These are phyloP conservation scores for Rhopalosiphum maidis DNA, from an alignment of 1,140 invertebrate species.

Conservation along the genomic window DNA sequence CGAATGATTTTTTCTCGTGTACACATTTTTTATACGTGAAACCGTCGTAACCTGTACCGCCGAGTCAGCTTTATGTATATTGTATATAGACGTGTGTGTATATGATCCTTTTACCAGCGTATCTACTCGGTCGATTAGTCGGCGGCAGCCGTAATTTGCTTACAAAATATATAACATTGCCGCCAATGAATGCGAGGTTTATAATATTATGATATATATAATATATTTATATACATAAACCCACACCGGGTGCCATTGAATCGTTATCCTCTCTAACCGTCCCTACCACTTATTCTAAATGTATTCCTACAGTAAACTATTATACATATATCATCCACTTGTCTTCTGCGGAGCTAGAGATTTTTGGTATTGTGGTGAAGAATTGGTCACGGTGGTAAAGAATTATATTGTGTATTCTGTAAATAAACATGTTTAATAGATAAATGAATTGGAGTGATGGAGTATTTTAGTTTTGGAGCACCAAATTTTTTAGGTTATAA, in stretches of 20 bases:
- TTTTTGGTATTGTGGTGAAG: background rate
- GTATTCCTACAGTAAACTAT: background rate
- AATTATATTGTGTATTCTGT: background rate
- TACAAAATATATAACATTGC: background rate
- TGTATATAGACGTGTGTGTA: background rate
- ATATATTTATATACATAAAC: background rate
- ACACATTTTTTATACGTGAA: background rate
- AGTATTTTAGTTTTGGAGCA: too few species aligned
- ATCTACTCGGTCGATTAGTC: constrained; percentile 34
- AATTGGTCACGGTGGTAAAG: too few species aligned
- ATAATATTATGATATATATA: background rate
- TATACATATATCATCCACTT: background rate
- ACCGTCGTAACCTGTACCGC: background rate
- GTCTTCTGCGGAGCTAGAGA: background rate
- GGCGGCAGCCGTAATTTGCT: constrained; percentile 4
- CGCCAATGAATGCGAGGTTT: background rate
- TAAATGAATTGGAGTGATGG: too few species aligned
- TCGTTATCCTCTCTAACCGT: background rate
- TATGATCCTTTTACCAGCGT: constrained; percentile 28
- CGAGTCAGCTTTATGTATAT: constrained; percentile 11
- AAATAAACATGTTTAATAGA: background rate
- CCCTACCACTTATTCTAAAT: background rate
- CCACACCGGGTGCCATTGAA: too few species aligned
- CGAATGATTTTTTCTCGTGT: constrained; percentile 1
- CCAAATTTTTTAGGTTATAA: too few species aligned